phyloP scores from a whole-genome alignment of 1,140 invertebrate species.

The Pseudoatta argentina region DNA sequence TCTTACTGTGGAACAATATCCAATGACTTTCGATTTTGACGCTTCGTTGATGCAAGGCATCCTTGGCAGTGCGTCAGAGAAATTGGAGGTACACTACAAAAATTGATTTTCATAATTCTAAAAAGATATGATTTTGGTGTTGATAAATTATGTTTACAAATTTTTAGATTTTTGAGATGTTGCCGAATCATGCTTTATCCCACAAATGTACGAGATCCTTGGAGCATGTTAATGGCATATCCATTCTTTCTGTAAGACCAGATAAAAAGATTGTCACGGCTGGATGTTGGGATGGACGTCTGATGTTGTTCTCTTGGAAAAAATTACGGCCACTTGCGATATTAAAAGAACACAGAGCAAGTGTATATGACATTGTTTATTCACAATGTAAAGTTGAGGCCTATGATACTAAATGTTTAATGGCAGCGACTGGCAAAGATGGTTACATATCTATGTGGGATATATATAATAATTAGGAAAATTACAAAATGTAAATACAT shows the following conservation, averaged over 20 bases:
- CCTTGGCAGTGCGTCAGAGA: constrained; percentile 88
- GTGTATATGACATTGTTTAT: constrained; percentile 90
- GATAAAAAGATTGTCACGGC: constrained; percentile 92
- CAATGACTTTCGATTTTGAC: constrained; percentile 91
- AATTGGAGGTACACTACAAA: constrained; percentile 83
- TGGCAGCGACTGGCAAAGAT: constrained; percentile 91
- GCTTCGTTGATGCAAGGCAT: constrained; percentile 88
- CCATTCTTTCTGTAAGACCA: constrained; percentile 89
- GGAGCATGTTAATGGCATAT: constrained; percentile 90
- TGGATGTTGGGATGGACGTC: constrained; percentile 92
- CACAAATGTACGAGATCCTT: constrained; percentile 88
- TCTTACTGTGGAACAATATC: constrained; percentile 88
- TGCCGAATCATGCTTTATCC: constrained; percentile 81
- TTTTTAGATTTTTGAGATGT: constrained; percentile 82
- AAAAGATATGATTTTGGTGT: not conserved
- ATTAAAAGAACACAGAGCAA: constrained; percentile 89
- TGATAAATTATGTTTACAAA: not conserved
- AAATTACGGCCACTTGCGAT: constrained; percentile 91
- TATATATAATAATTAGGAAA: constrained; percentile 69
- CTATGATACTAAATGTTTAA: constrained; percentile 89
- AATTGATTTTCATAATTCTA: not conserved
- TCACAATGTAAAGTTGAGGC: constrained; percentile 88
- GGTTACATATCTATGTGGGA: constrained; percentile 92
- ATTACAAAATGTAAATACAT: not conserved
- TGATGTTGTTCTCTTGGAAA: constrained; percentile 93